Conservation (phyloP, 1,140 invertebrate species). For the Meloidogyne exigua region DNA sequence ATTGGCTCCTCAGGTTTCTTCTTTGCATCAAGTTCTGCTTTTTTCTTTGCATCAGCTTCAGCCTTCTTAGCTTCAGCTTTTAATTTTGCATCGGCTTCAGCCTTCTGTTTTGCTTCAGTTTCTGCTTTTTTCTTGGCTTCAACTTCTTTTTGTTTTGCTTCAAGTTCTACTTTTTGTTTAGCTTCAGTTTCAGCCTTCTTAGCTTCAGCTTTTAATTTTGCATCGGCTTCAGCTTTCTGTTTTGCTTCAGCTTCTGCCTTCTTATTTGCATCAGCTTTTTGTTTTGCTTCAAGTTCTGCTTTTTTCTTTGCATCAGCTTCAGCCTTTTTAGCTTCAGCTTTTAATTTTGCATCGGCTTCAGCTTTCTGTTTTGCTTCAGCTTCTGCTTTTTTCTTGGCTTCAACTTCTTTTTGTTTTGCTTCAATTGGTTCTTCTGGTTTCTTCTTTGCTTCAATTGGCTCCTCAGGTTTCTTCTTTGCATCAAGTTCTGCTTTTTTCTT, state of each 20-base stretch:
- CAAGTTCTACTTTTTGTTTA: constrained; percentile 6
- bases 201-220: neutral
- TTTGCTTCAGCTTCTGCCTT: too few relatives aligned
- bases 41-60: constrained; percentile 2
- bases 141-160: neutral
- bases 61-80: constrained; percentile 14
- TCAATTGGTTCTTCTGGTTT: neutral
- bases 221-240: too few relatives aligned
- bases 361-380: constrained; percentile 1
- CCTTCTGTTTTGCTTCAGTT: constrained; percentile 9
- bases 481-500: too few relatives aligned
- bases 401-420: neutral
- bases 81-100: neutral
- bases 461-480: too few relatives aligned
- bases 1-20: neutral
- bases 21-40: neutral
- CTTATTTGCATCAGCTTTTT: neutral
- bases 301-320: neutral
- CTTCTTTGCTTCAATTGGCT: neutral
- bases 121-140: constrained; percentile 13
- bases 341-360: too few relatives aligned
- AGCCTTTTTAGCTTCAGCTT: neutral
- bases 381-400: constrained; percentile 9
- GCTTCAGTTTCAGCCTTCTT: neutral
- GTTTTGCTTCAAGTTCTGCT: neutral